A percentile compares a stretch with the other conserved stretches of the same genome.
Conservation (phyloP, 2,797 vertebrate genomes). For the Tinamus major region DNA sequence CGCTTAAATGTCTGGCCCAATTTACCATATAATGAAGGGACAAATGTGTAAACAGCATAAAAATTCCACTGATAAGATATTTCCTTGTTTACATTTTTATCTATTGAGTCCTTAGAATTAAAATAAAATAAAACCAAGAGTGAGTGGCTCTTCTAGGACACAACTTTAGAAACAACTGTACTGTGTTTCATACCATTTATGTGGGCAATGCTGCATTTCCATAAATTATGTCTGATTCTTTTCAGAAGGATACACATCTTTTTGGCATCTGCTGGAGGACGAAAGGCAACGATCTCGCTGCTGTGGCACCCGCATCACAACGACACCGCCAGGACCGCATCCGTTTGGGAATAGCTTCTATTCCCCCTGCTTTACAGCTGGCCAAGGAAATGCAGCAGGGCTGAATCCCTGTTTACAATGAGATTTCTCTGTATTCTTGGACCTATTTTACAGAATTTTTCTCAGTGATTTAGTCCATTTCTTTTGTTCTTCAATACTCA, state of each 20-base stretch:
- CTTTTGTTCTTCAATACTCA: conserved; percentile 34
- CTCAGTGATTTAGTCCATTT: conserved; percentile 22
- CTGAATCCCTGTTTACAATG: conserved; percentile 29
- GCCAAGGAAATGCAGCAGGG: conserved; percentile 49
- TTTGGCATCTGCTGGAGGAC: conserved; percentile 56
- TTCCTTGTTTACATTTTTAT: background rate
- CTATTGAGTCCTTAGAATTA: background rate
- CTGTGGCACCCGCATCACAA: conserved; percentile 41
- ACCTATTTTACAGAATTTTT: conserved; percentile 22
- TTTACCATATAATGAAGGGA: background rate
- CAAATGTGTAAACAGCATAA: background rate
- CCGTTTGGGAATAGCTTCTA: conserved; percentile 58
- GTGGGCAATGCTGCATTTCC: conserved; percentile 29
- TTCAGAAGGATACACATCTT: conserved; percentile 34
- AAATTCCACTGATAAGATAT: background rate
- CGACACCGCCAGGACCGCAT: conserved; percentile 44
- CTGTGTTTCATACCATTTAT: conserved; percentile 11
- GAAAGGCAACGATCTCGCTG: conserved; percentile 70
- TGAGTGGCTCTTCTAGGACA: background rate
- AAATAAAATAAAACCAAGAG: background rate
- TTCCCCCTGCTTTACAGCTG: conserved; percentile 63
- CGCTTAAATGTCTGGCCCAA: background rate
- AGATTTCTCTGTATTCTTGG: conserved; percentile 6
- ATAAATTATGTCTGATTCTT: conserved; percentile 51
- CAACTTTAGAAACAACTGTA: conserved; percentile 1